Conservation (phyloP, 2,888 invertebrate genomes). For the Cephus spinipes region DNA sequence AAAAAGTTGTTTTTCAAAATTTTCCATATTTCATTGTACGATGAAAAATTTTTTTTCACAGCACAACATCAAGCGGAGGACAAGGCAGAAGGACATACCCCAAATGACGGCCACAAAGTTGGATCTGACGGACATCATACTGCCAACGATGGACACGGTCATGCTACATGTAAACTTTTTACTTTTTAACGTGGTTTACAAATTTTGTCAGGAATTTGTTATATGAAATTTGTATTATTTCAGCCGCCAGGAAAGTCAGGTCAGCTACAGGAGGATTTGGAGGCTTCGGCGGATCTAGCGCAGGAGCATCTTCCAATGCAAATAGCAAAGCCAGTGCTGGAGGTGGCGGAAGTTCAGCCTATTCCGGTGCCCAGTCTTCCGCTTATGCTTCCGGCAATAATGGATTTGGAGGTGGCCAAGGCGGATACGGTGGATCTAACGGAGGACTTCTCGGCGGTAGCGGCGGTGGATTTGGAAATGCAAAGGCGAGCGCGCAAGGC, state of each 20-base stretch:
- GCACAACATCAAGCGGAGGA: neutral
- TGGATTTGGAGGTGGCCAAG: conserved; percentile 27
- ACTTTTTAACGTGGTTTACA: neutral
- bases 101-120: neutral
- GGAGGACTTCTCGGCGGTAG: conserved; percentile 53
- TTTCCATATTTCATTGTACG: neutral
- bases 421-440: conserved; percentile 41
- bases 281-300: neutral
- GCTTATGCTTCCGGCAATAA: conserved; percentile 23
- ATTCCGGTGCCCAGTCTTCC: neutral
- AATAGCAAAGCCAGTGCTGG: neutral
- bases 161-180: neutral
- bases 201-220: neutral
- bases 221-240: neutral
- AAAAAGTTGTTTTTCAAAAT: conserved; percentile 5
- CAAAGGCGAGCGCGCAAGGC: neutral
- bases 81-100: neutral
- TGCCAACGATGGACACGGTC: neutral
- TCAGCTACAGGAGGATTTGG: neutral
- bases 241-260: neutral
- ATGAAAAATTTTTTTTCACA: no score
- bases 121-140: neutral
- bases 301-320: neutral
- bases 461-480: conserved; percentile 35
- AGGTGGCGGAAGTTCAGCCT: neutral